Percentiles rank a stretch among this genome's conserved stretches.
Conservation (phyloP, 2,888 invertebrate genomes). For the Himalopsyche kuldschensis region DNA sequence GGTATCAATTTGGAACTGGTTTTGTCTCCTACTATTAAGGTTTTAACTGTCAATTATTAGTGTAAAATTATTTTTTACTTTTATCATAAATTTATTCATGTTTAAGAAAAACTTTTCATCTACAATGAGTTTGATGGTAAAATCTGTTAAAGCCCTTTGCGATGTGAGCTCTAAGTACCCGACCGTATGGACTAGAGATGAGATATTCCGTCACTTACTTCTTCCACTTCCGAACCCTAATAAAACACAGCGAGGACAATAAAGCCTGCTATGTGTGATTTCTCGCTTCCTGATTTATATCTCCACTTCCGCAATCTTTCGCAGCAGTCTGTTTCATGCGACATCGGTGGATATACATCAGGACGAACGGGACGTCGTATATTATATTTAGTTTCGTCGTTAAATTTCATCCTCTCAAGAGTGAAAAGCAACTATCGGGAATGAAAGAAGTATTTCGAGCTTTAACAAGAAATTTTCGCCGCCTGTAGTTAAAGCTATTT, state of each 20-base stretch:
- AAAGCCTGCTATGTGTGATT: conserved; percentile 26
- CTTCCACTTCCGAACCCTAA: neutral
- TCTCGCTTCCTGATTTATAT: conserved; percentile 22
- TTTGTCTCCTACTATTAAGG: too few relatives aligned
- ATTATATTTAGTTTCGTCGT: neutral
- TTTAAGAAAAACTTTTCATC: neutral
- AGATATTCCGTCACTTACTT: neutral
- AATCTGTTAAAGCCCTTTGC: neutral
- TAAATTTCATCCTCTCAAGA: neutral
- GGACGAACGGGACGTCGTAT: neutral
- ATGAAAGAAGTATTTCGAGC: neutral
- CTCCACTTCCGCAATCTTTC: conserved; percentile 3
- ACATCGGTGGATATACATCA: neutral
- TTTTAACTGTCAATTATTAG: too few relatives aligned
- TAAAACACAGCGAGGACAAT: conserved; percentile 20
- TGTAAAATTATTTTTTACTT: too few relatives aligned
- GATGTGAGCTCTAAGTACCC: neutral
- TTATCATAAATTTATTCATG: too few relatives aligned
- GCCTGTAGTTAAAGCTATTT: neutral
- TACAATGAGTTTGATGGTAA: neutral
- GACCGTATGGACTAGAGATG: neutral
- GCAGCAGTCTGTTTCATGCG: neutral
- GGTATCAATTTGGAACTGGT: too few relatives aligned
- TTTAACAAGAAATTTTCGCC: neutral
- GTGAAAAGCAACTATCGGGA: neutral